Conservation (phyloP, 2,797 vertebrate species). For the Scleropages formosus region DNA sequence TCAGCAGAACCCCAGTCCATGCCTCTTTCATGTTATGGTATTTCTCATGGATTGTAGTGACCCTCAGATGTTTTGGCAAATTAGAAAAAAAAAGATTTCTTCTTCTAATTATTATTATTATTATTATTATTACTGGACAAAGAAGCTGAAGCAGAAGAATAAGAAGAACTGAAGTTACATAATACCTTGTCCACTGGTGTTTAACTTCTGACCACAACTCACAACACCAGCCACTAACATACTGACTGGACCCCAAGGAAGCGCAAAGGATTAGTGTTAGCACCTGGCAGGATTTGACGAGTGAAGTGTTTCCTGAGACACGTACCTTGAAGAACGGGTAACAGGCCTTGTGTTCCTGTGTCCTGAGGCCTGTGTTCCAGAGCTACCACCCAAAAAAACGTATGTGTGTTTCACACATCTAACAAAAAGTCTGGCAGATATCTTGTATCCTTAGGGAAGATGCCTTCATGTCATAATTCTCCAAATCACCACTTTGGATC, state of each 20-base stretch:
- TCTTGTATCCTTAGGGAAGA: not conserved
- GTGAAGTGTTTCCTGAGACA: not conserved
- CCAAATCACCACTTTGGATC: slow-evolving; percentile 37
- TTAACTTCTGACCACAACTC: not conserved
- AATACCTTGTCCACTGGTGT: not conserved
- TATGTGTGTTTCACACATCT: slow-evolving; percentile 12
- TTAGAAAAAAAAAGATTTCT: not conserved
- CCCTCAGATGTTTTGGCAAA: not conserved
- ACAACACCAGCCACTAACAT: not conserved
- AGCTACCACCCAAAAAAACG: not conserved
- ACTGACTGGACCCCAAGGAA: not conserved
- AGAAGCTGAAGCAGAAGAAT: not conserved
- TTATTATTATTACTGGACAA: not conserved
- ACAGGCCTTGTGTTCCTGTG: not conserved
- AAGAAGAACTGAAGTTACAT: no score
- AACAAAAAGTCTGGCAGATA: not conserved
- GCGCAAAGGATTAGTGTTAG: slow-evolving; percentile 22
- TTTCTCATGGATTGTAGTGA: slow-evolving; percentile 24
- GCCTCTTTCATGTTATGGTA: not conserved
- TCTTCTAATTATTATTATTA: no score
- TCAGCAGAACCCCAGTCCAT: not conserved
- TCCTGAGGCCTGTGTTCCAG: not conserved
- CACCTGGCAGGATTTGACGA: not conserved
- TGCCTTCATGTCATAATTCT: not conserved
- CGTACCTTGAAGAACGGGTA: not conserved